These are phyloP conservation scores for Plutomurus gul DNA, from an alignment of 1,140 invertebrate genomes.

Conservation along the genomic window DNA sequence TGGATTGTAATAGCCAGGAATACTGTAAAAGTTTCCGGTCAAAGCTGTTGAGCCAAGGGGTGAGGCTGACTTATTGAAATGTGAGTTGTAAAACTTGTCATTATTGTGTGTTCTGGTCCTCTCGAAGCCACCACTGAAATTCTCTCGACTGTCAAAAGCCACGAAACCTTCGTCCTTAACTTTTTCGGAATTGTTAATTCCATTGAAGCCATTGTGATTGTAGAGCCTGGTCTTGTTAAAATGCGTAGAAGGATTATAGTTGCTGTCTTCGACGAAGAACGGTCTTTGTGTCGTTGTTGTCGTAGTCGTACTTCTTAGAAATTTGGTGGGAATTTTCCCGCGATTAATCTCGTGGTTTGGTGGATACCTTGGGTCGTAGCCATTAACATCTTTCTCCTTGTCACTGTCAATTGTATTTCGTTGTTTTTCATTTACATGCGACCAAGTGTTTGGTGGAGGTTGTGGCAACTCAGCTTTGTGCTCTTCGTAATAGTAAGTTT, in stretches of 20 bases:
- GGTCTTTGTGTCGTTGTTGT: slow-evolving; percentile 54
- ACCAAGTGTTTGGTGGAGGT: background rate
- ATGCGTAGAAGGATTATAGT: slow-evolving; percentile 34
- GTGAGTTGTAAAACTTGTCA: slow-evolving; percentile 41
- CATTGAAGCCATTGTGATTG: background rate
- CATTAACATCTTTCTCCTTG: background rate
- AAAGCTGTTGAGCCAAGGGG: background rate
- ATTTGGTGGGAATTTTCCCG: slow-evolving; percentile 66
- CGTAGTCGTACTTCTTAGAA: slow-evolving; percentile 56
- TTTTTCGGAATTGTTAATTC: background rate
- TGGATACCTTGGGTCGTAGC: slow-evolving; percentile 52
- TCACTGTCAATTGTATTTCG: background rate
- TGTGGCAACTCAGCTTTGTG: background rate
- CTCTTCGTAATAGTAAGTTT: slow-evolving; percentile 8
- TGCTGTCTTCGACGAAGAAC: slow-evolving; percentile 7
- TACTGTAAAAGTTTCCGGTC: slow-evolving; percentile 9
- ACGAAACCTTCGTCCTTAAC: slow-evolving; percentile 15
- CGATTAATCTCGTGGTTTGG: slow-evolving; percentile 59
- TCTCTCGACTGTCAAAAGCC: slow-evolving; percentile 35
- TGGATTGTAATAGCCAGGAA: background rate
- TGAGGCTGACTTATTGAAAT: slow-evolving; percentile 36
- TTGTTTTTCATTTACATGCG: background rate
- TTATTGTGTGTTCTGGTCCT: slow-evolving; percentile 41
- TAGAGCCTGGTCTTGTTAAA: slow-evolving; percentile 34
- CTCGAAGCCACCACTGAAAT: background rate